Evolutionary conservation across 2,797 vertebrate genomes (phyloP), one percentile per base, ranked within the genome.

Genomic region (Trichosurus vulpecula): DNA sequence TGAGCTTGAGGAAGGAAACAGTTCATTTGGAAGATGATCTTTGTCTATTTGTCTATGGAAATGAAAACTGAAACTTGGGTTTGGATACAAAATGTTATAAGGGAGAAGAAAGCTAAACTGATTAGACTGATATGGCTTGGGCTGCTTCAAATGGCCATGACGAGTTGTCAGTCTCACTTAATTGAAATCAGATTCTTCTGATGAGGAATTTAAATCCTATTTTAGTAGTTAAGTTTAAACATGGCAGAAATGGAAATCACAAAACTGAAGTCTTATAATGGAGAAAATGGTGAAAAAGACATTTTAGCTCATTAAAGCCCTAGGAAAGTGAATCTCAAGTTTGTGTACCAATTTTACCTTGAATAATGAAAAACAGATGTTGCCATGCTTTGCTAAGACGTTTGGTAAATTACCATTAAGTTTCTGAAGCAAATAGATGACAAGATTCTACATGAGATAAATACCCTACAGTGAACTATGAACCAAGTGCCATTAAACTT

Each of bases 1-100:
- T 27, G 41, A 87, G 25, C 8, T 87, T 47, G 2, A 51, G 25
- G 41, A 87, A 87, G 22, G 74, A 87, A 87, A 87, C 87, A 41
- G 22, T 47, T 87, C 41, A 27, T 87, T 87, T 87, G 41, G 10
- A 47, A 87, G 9, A 81, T 41, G 47, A 51, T 47, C 27, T 95
- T 93, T 41, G 12, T 22, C 41, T 90, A 90, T 27, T 97, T 54
- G 55, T 95, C 41, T 52, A 54, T 27, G 74, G 22, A 89, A 93
- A 95, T 47, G 61, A 93, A 90, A 93, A 92, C 54, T 90, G 35
- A 57, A 95, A 96, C 91, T 95, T 90, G 91, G 58, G 89, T 87
- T 27, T 31, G 6, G 29, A 90, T 51, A 0, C 29, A 90, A 51
- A 94, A 57, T 74, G 47, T 54, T 54, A 56, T 94, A 11, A 25